These are phyloP conservation scores for Vultur gryphus DNA, from an alignment of 2,797 vertebrate species.

Conservation along the genomic window DNA sequence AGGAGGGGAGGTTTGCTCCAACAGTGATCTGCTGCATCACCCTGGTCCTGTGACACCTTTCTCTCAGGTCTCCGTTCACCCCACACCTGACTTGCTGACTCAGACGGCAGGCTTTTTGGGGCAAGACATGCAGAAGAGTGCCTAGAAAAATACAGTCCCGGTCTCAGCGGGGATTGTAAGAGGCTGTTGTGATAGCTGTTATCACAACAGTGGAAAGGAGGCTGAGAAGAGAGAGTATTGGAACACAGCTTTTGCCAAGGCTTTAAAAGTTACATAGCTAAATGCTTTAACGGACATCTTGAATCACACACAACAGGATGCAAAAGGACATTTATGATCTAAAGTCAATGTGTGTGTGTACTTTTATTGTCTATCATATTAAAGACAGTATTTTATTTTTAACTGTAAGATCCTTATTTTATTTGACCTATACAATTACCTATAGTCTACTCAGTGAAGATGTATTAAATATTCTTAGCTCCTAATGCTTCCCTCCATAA, in stretches of 20 bases:
- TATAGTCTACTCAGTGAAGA: not conserved
- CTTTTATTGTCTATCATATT: not conserved
- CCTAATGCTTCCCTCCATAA: not conserved
- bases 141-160: not conserved
- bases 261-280: not conserved
- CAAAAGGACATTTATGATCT: not conserved
- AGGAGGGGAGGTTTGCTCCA: not conserved
- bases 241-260: not conserved
- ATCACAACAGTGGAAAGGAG: rapidly evolving
- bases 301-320: not conserved
- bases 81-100: too few relatives aligned
- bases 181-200: rapidly evolving
- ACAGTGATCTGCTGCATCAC: not conserved
- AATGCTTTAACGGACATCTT: not conserved
- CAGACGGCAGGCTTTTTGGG: rapidly evolving
- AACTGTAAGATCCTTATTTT: not conserved
- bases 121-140: not conserved
- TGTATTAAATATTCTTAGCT: not conserved
- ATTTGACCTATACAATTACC: not conserved
- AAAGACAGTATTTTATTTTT: not conserved
- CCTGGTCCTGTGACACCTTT: not conserved
- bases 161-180: rapidly evolving
- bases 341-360: not conserved
- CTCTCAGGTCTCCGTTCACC: rapidly evolving
- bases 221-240: not conserved